Base-by-base conservation (phyloP, 2,113 vertebrate genomes). In the Larimichthys polyactis region DNA sequence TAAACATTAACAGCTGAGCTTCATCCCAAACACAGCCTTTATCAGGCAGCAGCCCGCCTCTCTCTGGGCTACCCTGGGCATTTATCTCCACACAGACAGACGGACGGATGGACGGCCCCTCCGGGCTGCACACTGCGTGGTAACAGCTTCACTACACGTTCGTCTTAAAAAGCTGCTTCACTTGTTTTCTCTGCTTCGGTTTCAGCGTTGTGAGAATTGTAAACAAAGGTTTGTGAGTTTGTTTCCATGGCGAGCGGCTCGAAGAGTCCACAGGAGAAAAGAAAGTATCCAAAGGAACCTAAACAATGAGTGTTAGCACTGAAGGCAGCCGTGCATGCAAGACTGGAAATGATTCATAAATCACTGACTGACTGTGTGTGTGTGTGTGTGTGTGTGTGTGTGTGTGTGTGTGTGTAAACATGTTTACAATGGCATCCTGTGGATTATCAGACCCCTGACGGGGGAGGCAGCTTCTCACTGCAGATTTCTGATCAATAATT, bases 1-100 rank as follows among this genome's bases (percentile, higher is more conserved):
- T 92, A 92, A 93, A 92, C 89, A 87, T 84, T 89, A 84, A 62
- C 92, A 88, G 92, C 79, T 78, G 48, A 75, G 75, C 79, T 75
- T 60, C 69, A 78, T 84, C 81, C 80, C 65, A 87, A 88, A 89
- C 87, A 65, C 82, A 66, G 65, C 70, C 60, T 78, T 72, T 81
- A 90, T 89, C 85, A 84, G 87, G 52, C 64, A 29, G 83, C 82
- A 67, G 72, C 78, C 24, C 44, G 11, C 67, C 74, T 78, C 76
- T 84, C 81, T 84, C 66, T 69, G 70, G 52, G 72, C 66, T 75
- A 63, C 65, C 19, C 69, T 20, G 40, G 46, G 3, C 83, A 82
- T 92, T 93, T 89, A 90, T 90, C 89, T 90, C 86, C 75, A 86
- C n/a, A n/a, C 84, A 83, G 71, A 85, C 46, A 72, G 78, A 83